phyloP scores from a whole-genome alignment of 1,140 invertebrate species.

The Phthorimaea operculella region DNA sequence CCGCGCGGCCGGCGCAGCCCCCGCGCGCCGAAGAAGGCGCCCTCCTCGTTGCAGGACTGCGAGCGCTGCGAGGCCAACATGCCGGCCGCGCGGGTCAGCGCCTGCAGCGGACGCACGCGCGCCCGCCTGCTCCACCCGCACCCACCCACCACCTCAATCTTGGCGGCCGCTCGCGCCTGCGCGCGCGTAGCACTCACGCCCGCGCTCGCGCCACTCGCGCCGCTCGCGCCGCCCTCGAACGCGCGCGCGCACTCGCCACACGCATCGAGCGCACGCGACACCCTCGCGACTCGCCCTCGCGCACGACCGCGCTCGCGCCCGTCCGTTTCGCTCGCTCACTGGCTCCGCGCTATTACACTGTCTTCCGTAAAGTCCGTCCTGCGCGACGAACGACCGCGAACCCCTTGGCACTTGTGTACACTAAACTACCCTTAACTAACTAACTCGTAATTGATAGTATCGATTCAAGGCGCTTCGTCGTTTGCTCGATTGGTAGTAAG shows the following conservation, averaged over 20 bases:
- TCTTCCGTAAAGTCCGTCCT: too few species aligned
- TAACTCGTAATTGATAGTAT: constrained; percentile 41
- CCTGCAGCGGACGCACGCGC: constrained; percentile 53
- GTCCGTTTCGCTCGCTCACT: not conserved
- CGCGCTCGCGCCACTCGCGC: constrained; percentile 18
- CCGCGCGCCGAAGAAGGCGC: constrained; percentile 66
- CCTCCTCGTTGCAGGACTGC: constrained; percentile 67
- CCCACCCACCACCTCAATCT: constrained; percentile 61
- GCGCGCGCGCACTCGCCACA: not conserved
- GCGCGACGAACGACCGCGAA: constrained; percentile 10
- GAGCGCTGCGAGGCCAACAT: constrained; percentile 61
- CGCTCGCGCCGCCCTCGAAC: constrained; percentile 8
- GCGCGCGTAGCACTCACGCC: constrained; percentile 18
- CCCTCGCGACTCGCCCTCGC: not conserved
- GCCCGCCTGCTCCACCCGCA: constrained; percentile 56
- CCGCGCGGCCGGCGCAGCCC: constrained; percentile 60
- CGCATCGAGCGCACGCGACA: constrained; percentile 10
- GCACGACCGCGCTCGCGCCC: not conserved
- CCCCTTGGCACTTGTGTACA: constrained; percentile 42
- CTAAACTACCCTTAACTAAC: constrained; percentile 31
- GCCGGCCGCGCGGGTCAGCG: constrained; percentile 48
- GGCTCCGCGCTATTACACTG: not conserved
- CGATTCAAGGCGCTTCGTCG: constrained; percentile 53
- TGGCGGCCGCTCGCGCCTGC: constrained; percentile 29
- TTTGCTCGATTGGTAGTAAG: constrained; percentile 27